These are phyloP conservation scores for Hemibagrus wyckioides DNA, from an alignment of 2,113 vertebrate species.

Conservation along the genomic window DNA sequence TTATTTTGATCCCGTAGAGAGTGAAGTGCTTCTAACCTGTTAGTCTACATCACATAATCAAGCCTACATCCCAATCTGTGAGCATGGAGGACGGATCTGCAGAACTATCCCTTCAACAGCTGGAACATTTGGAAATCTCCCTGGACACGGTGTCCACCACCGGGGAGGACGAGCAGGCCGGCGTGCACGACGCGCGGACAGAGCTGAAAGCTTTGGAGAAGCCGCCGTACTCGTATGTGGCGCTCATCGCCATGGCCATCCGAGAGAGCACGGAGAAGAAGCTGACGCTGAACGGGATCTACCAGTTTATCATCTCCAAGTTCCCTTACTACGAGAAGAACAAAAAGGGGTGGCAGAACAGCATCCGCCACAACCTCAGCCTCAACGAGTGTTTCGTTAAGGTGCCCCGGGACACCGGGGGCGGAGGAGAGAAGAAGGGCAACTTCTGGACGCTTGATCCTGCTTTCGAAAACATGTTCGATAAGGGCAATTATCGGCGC, in stretches of 20 bases:
- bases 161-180: background rate
- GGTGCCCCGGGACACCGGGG: constrained; percentile 65
- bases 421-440: constrained; percentile 63
- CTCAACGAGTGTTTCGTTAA: constrained; percentile 81
- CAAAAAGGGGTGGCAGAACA: constrained; percentile 81
- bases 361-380: constrained; percentile 82
- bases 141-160: constrained; percentile 39
- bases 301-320: constrained; percentile 73
- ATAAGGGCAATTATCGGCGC: constrained; percentile 74
- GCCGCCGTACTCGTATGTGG: constrained; percentile 80
- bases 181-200: background rate
- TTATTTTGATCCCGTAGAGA: background rate
- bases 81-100: constrained; percentile 19
- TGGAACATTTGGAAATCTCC: background rate
- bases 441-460: constrained; percentile 79
- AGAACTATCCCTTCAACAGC: background rate
- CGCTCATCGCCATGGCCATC: constrained; percentile 84
- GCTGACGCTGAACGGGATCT: constrained; percentile 78
- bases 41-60: background rate
- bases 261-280: constrained; percentile 70
- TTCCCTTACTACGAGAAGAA: constrained; percentile 79
- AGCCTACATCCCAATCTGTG: background rate
- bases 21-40: constrained; percentile 21
- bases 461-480: constrained; percentile 77
- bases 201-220: constrained; percentile 56